Evolutionary conservation across 2,113 vertebrate species (phyloP), one percentile per base, ranked within the genome.

Genomic region (Callipepla californica): DNA sequence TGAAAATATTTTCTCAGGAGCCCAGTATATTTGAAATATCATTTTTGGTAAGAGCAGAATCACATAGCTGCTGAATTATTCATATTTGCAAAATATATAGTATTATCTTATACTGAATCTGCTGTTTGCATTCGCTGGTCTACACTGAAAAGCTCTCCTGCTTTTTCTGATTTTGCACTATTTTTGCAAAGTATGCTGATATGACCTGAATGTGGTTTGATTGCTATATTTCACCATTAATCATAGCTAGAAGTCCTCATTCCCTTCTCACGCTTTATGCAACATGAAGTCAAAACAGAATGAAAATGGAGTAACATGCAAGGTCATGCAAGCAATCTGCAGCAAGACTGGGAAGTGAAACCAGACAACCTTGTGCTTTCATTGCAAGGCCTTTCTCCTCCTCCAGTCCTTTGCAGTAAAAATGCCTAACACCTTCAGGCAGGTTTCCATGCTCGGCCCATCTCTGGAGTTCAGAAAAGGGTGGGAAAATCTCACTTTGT

Each of bases 1-100:
- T 92, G 66, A 51, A 95, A 94, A 91, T 90, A 97, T 97, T 97
- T 97, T 96, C 91, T 96, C 92, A 84, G 80, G 87, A 94, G 93
- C 70, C 85, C 40, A 90, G 40, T 92, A 87, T 21, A 25, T 80
- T 94, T 89, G 89, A 91, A 95, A 95, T 87, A 87, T 76, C 22
- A 58, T 90, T 91, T 89, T 95, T 87, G 51, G 81, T 85, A 88
- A 88, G 51, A 95, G 53, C 78, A 92, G 94, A 90, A 96, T 57
- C 40, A 88, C 38, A 93, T 57, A 83, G 50, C 23, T 90, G 47
- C 74, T 96, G 78, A 92, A 91, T 93, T 88, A 90, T 65, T 85
- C 77, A 61, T 85, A 45, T 87, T 93, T 96, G 50, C 63, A 44
- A 94, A 89, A 87, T 75, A 42, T 38, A n/a, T 65, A 65, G 26